Percentiles rank a stretch among this genome's conserved stretches.
Evolutionary conservation across 2,113 vertebrate species (phyloP).

Genomic region (Bufo gargarizans): DNA sequence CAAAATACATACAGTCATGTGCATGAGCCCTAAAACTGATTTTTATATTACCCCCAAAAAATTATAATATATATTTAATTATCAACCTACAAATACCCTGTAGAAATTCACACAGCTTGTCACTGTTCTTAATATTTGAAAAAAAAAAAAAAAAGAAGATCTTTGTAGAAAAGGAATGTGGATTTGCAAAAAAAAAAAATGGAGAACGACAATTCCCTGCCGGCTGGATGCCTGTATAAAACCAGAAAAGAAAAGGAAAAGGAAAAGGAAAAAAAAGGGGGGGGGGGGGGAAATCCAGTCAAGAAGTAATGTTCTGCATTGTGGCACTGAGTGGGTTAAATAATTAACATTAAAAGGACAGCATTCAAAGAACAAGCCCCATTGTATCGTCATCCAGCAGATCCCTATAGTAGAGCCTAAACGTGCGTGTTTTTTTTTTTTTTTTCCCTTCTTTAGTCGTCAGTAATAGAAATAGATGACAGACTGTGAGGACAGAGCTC

Average conservation of each 20-base stretch:
- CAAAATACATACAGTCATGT: no score
- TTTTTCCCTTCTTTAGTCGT: background rate
- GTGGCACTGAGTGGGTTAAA: conserved; percentile 1
- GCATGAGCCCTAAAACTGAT: no score
- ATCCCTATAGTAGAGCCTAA: background rate
- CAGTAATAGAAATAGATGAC: no score
- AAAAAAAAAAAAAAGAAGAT: background rate
- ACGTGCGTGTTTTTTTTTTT: background rate
- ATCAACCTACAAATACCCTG: background rate
- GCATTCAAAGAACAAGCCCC: background rate
- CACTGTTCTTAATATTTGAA: background rate
- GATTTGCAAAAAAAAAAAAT: background rate
- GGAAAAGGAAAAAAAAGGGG: no score
- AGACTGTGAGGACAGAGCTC: no score
- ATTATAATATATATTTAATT: no score
- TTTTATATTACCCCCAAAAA: no score
- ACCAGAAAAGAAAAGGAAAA: background rate
- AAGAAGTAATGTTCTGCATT: background rate
- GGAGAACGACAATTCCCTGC: background rate
- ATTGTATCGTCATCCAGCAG: background rate
- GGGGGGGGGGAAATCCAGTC: background rate
- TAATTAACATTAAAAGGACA: background rate
- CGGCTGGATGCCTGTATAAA: background rate
- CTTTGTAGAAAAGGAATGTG: background rate
- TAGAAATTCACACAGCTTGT: no score